A percentile compares a stretch with the other conserved stretches of the same genome.
These are phyloP conservation scores for Alosa alosa DNA, from an alignment of 2,113 vertebrate genomes.

Conservation along the genomic window DNA sequence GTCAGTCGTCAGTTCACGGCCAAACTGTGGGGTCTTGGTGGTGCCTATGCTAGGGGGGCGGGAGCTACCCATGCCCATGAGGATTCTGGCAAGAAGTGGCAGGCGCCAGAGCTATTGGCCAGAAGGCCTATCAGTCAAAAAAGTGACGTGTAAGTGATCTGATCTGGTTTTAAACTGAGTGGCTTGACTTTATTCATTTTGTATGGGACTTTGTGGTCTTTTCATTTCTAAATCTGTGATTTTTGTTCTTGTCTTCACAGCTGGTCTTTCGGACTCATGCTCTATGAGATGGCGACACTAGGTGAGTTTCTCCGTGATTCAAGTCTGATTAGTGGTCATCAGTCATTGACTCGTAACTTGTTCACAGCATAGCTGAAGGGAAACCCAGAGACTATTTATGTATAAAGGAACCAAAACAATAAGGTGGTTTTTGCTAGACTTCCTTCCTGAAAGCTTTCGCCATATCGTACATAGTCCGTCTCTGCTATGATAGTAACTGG, in stretches of 20 bases:
- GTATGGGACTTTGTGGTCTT: neutral
- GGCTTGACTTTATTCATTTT: neutral
- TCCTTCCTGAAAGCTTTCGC: neutral
- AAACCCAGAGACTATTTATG: neutral
- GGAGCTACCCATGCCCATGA: slow-evolving; percentile 57
- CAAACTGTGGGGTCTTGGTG: slow-evolving; percentile 84
- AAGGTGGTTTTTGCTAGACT: neutral
- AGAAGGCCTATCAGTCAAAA: slow-evolving; percentile 67
- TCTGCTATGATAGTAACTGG: neutral
- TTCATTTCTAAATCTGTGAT: neutral
- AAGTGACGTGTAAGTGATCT: slow-evolving; percentile 80
- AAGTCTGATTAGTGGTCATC: neutral
- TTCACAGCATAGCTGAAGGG: neutral
- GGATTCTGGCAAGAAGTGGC: slow-evolving; percentile 82
- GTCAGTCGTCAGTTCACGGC: slow-evolving; percentile 77
- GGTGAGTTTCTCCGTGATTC: slow-evolving; percentile 63
- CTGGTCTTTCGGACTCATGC: slow-evolving; percentile 84
- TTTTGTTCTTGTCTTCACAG: slow-evolving; percentile 62
- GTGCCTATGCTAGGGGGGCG: slow-evolving; percentile 71
- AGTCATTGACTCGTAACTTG: neutral
- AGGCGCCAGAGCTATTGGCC: slow-evolving; percentile 83
- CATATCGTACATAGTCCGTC: neutral
- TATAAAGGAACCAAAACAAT: neutral
- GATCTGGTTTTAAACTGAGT: neutral
- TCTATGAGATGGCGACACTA: slow-evolving; percentile 83